Conservation (phyloP, 1,140 invertebrate species). For the Drosophila tsacasi region DNA sequence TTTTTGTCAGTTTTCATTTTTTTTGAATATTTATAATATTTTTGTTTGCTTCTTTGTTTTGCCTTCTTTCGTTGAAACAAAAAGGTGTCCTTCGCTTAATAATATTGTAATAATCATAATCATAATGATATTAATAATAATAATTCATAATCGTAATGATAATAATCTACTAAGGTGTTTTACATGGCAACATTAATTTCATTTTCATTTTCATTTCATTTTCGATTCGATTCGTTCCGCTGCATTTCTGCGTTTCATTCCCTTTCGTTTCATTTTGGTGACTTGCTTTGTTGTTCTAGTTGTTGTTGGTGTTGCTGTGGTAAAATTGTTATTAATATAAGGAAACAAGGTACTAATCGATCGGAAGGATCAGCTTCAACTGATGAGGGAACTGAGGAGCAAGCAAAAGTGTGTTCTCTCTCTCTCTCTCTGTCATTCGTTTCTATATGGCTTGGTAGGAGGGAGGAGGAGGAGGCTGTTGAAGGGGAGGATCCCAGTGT, state of each 20-base stretch:
- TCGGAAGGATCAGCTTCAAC: conserved; percentile 44
- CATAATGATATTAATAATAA: conserved; percentile 56
- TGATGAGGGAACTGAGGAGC: conserved; percentile 41
- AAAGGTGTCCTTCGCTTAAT: conserved; percentile 70
- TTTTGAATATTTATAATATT: conserved; percentile 83
- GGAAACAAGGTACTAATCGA: conserved; percentile 52
- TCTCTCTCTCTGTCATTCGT: background rate
- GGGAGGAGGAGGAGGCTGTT: background rate
- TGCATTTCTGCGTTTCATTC: background rate
- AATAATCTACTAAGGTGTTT: conserved; percentile 76
- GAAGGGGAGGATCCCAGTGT: background rate
- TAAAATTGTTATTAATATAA: conserved; percentile 1
- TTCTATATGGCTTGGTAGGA: conserved; percentile 22
- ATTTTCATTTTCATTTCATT: conserved; percentile 37
- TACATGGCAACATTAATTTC: conserved; percentile 78
- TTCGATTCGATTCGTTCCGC: conserved; percentile 21
- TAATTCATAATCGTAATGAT: conserved; percentile 35
- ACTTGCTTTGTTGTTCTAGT: conserved; percentile 20
- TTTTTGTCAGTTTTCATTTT: conserved; percentile 72
- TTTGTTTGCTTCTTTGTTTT: conserved; percentile 50
- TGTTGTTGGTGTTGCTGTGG: conserved; percentile 10
- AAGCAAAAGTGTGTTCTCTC: conserved; percentile 36
- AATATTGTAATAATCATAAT: conserved; percentile 71
- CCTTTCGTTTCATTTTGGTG: conserved; percentile 13
- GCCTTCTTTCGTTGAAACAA: conserved; percentile 60